phyloP scores from a whole-genome alignment of 2,113 vertebrate genomes.

The Chionis minor region DNA sequence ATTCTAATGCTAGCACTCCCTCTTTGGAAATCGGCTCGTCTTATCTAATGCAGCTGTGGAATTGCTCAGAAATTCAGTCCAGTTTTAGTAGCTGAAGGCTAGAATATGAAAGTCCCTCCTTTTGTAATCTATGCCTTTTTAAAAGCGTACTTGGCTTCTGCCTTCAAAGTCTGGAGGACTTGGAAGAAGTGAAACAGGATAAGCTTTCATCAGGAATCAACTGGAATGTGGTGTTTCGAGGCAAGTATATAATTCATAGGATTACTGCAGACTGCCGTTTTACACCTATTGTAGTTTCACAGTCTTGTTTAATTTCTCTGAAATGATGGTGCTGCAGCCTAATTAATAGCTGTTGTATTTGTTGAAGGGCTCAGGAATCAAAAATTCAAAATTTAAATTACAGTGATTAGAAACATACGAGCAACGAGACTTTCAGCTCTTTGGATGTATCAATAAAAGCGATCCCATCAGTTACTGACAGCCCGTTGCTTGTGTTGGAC shows the following conservation, averaged over 20 bases:
- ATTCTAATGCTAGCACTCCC: neutral
- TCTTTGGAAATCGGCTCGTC: neutral
- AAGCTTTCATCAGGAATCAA: neutral
- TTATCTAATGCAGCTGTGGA: neutral
- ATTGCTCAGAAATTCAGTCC: conserved; percentile 14
- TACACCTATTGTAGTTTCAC: neutral
- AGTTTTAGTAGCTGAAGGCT: conserved; percentile 25
- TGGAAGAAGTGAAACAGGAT: neutral
- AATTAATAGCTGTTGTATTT: neutral
- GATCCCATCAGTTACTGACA: neutral
- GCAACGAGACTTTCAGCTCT: neutral
- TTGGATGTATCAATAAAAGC: neutral
- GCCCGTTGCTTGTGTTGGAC: neutral
- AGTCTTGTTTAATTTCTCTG: neutral
- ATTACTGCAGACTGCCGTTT: neutral
- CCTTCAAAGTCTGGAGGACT: neutral
- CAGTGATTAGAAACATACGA: rapidly evolving
- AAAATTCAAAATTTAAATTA: neutral
- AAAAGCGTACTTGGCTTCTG: conserved; percentile 7
- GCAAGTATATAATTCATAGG: neutral
- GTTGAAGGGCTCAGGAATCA: neutral
- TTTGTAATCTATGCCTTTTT: neutral
- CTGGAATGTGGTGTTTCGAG: neutral
- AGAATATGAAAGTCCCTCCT: neutral
- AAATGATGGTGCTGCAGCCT: neutral